Conservation (phyloP, 1,140 invertebrate genomes). For the Lepidotrigona ventralis region DNA sequence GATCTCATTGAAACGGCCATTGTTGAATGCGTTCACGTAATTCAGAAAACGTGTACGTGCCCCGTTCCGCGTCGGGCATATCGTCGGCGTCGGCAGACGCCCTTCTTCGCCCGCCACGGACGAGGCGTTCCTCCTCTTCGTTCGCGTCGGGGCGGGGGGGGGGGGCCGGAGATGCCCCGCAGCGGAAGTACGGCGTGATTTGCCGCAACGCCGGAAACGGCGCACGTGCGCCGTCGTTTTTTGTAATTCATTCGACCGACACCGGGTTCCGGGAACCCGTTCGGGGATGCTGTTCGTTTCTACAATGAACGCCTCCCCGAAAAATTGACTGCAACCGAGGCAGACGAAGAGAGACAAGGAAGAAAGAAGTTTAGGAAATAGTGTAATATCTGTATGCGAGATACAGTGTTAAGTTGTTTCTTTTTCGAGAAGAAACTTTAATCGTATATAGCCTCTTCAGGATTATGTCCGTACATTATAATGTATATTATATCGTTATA, state of each 20-base stretch:
- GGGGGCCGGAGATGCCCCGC: slow-evolving; percentile 12
- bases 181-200: slow-evolving; percentile 61
- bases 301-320: neutral
- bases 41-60: slow-evolving; percentile 58
- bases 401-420: no score
- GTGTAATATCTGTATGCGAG: no score
- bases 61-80: slow-evolving; percentile 57
- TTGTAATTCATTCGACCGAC: slow-evolving; percentile 49
- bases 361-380: no score
- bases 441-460: no score
- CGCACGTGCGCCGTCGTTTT: slow-evolving; percentile 65
- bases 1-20: slow-evolving; percentile 46
- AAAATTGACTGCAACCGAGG: neutral
- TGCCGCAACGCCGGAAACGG: slow-evolving; percentile 60
- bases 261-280: slow-evolving; percentile 53
- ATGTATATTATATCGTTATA: no score
- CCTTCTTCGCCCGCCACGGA: neutral
- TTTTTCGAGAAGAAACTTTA: no score
- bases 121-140: neutral
- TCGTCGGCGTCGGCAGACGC: neutral
- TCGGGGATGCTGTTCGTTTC: slow-evolving; percentile 33
- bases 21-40: slow-evolving; percentile 63
- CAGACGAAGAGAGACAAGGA: no score
- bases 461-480: no score
- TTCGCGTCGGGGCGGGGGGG: no score